phyloP scores from a whole-genome alignment of 2,113 vertebrate genomes.

The Tapirus terrestris region DNA sequence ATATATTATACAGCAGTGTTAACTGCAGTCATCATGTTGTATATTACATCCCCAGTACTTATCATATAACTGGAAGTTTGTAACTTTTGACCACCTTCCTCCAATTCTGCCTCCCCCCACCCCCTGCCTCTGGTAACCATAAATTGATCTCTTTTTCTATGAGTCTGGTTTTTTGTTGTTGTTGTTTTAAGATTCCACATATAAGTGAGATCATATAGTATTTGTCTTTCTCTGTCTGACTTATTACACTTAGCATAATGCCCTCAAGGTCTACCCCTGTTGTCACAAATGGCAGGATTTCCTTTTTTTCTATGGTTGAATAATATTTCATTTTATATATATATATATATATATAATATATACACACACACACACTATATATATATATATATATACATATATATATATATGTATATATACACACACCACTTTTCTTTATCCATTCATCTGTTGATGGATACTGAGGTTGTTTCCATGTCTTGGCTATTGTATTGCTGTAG shows the following conservation, averaged over 20 bases:
- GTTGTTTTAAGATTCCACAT: neutral
- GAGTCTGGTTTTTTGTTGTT: neutral
- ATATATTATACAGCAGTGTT: neutral
- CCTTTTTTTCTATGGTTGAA: neutral
- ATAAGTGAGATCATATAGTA: neutral
- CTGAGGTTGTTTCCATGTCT: too few species aligned
- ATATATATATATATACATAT: too few species aligned
- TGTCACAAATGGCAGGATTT: neutral
- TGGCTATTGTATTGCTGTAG: too few species aligned
- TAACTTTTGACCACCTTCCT: neutral
- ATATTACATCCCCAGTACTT: neutral
- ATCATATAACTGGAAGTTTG: neutral
- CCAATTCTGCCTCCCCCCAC: neutral
- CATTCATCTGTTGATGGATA: too few species aligned
- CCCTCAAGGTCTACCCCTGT: neutral
- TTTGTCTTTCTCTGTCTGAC: neutral
- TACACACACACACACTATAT: too few species aligned
- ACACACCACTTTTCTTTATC: neutral
- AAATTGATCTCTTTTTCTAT: neutral
- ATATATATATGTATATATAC: too few species aligned
- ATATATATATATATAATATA: too few species aligned
- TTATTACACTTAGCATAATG: neutral
- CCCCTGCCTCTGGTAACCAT: neutral
- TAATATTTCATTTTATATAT: neutral
- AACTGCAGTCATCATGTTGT: neutral